These are phyloP conservation scores for Xiphophorus maculatus DNA, from an alignment of 2,113 vertebrate genomes.

Conservation along the genomic window DNA sequence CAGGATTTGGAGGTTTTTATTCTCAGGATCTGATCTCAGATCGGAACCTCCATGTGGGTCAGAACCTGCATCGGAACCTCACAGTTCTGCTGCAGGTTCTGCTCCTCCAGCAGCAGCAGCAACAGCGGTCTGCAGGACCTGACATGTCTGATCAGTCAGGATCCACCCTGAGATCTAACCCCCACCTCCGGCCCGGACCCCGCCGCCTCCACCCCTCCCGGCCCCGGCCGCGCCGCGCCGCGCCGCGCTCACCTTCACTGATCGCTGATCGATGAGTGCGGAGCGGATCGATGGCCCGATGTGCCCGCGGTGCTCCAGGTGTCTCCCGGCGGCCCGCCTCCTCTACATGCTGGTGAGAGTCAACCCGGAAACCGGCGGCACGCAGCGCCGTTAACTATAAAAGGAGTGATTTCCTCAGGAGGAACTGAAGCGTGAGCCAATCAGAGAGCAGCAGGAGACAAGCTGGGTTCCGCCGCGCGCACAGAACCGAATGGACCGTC, in stretches of 20 bases:
- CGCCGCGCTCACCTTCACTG: constrained; percentile 51
- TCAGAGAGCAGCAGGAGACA: constrained; percentile 28
- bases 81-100: neutral
- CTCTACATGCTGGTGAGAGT: constrained; percentile 56
- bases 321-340: constrained; percentile 31
- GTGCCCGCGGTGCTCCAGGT: constrained; percentile 23
- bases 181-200: neutral
- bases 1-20: neutral
- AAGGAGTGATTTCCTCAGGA: constrained; percentile 71
- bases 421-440: constrained; percentile 51
- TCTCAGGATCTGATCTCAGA: neutral
- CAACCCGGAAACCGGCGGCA: constrained; percentile 66
- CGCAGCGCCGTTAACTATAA: constrained; percentile 60
- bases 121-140: constrained; percentile 47
- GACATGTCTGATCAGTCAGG: constrained; percentile 56
- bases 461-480: neutral
- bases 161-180: constrained; percentile 38
- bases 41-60: neutral
- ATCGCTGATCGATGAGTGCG: constrained; percentile 35
- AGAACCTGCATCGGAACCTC: neutral
- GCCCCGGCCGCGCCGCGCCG: accelerated
- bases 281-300: constrained; percentile 30
- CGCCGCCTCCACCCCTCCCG: neutral
- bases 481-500: neutral
- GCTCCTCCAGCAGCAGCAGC: constrained; percentile 1